A percentile compares a stretch with the other conserved stretches of the same genome.
Evolutionary conservation across 2,113 vertebrate species (phyloP).

Genomic region (Propithecus coquereli): DNA sequence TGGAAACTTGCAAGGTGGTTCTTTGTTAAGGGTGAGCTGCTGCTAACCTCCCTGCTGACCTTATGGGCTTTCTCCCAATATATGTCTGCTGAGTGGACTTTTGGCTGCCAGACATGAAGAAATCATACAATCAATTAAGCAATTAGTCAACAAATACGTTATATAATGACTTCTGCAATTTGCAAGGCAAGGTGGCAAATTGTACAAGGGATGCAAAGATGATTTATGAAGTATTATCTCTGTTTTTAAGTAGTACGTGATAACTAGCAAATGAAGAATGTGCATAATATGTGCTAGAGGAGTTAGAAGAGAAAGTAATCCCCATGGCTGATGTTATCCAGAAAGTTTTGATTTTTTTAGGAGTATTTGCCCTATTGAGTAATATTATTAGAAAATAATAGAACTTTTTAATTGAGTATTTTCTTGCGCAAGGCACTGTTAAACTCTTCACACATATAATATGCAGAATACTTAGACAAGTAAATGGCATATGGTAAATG

Average conservation of each 20-base stretch:
- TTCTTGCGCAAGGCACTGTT: neutral
- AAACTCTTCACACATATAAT: neutral
- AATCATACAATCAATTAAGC: conserved; percentile 40
- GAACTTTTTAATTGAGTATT: too few relatives aligned
- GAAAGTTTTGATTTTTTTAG: neutral
- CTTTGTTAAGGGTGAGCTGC: neutral
- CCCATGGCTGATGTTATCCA: neutral
- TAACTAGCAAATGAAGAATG: neutral
- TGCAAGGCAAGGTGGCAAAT: neutral
- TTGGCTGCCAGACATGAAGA: conserved; percentile 1
- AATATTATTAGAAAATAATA: neutral
- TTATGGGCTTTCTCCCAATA: neutral
- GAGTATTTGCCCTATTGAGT: neutral
- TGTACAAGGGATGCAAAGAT: neutral
- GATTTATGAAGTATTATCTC: neutral
- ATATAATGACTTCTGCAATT: neutral
- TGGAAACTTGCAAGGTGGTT: neutral
- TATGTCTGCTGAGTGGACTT: neutral
- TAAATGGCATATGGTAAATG: neutral
- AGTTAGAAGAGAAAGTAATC: neutral
- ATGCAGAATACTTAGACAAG: neutral
- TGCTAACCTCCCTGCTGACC: neutral
- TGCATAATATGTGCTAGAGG: neutral
- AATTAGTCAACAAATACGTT: neutral
- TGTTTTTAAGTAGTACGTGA: neutral